Base-by-base conservation (phyloP, 2,113 vertebrate species). In the Natator depressus region DNA sequence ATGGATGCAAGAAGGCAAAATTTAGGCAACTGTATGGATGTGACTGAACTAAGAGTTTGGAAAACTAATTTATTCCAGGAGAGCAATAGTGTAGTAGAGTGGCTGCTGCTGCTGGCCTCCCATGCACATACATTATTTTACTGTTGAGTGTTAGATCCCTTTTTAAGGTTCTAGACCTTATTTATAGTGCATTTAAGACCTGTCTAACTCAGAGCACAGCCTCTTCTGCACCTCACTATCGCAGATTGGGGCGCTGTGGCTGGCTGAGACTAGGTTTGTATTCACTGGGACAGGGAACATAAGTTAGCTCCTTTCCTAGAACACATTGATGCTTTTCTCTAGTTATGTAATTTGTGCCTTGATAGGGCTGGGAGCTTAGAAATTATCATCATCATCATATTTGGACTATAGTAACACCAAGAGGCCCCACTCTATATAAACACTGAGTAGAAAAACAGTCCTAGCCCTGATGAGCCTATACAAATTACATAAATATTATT, bases 71-170 rank as follows among this genome's bases (percentile, higher is more conserved):
- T 75, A 9, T 76, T 65, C 55, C 6, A 6, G n/a, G 22, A 0
- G 0, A 2, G 19, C 82, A 46, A 1, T 10, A 76, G 5, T 4
- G 1, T 0, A 55, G 1, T 5, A 2, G 29, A 17, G 25, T n/a
- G 59, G 35, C 62, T 75, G 17, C 78, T n/a, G 2, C 1, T 24
- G 1, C 17, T 65, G 85, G 85, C 54, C 9, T 89, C 4, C 2
- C 4, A 5, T 35, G 4, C 17, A 80, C 5, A 4, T 20, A 27
- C 3, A 0, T 69, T 69, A 69, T 87, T 92, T 82, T 29, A 72
- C 19, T 31, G 6, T 8, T 84, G 22, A n/a, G 0, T 8, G 3
- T 16, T 27, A 25, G 55, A 57, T 57, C 62, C 11, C 12, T 29
- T 62, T 62, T 31, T 62, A 31, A 31, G 29, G 27, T 62, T 31